Evolutionary conservation across 2,888 invertebrate genomes (phyloP), one percentile per base, ranked within the genome.

Genomic region (Hirtodrosophila alboralis): DNA sequence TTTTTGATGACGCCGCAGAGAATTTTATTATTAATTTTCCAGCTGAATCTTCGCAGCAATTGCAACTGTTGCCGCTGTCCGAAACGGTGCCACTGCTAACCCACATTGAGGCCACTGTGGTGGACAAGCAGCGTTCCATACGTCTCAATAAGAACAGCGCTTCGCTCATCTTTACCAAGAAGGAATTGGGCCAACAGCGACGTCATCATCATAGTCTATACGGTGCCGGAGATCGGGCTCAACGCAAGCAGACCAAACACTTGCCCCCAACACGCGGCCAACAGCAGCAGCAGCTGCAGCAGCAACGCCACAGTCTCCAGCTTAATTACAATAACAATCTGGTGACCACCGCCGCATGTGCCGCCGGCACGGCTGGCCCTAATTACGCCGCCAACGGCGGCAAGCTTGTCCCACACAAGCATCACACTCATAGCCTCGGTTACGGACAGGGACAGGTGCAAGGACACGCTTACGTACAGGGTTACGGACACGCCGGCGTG

Each of bases 101-200:
- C 30, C 87, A 88, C 59, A 89, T 87, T 36, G 89, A 90, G 65
- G 79, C 86, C 12, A 87, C 86, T 2, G 86, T 88, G 21, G 79
- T 78, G 44, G 88, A 89, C 52, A 88, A 84, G 30, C 87, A 88
- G 56, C 88, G 88, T 31, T 81, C 90, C 27, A 89, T 90, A 66
- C 86, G 88, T 38, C 71, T 90, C 21, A 88, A 75, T 23, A 90
- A 90, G 67, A 90, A 89, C 52, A 89, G 89, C 69, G 89, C 89
- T 37, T 90, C 90, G 48, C 78, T 90, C 51, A 90, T 90, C 33
- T 90, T 90, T 51, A 90, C 90, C 26, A 87, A 87, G 56, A 90
- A 90, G 72, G 90, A 90, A 43, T 51, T 79, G 7, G 45, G 30
- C 31, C 12, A 28, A 8, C 7, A 3, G 9, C 26, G 84, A 28